Conservation (phyloP, 1,140 invertebrate species). For the Euwallacea fornicatus region DNA sequence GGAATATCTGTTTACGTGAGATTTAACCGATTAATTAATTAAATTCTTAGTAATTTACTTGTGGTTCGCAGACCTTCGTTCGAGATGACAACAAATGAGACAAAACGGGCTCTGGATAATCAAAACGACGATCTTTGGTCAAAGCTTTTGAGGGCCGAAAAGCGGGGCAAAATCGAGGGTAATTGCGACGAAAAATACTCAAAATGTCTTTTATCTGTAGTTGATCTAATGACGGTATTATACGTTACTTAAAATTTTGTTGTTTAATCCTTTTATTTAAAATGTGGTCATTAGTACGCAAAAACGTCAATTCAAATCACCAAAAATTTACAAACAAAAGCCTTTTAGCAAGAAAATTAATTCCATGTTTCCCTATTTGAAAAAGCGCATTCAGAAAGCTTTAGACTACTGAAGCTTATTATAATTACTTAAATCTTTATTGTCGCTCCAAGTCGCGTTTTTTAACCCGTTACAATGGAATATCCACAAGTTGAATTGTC, state of each 20-base stretch:
- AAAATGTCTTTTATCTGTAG: slow-evolving; percentile 41
- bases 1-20: slow-evolving; percentile 45
- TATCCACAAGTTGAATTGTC: slow-evolving; percentile 16
- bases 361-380: no score
- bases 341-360: no score
- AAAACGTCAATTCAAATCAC: no score
- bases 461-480: neutral
- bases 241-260: slow-evolving; percentile 35
- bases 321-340: no score
- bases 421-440: no score
- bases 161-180: slow-evolving; percentile 35
- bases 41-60: slow-evolving; percentile 19
- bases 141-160: slow-evolving; percentile 39
- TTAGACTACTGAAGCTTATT: no score
- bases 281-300: neutral
- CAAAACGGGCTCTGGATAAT: neutral
- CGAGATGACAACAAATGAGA: slow-evolving; percentile 27
- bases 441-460: no score
- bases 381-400: no score
- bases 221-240: slow-evolving; percentile 43
- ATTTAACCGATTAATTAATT: slow-evolving; percentile 9
- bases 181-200: slow-evolving; percentile 40
- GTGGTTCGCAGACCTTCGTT: slow-evolving; percentile 42
- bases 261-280: neutral
- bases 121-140: slow-evolving; percentile 14